Evolutionary conservation across 2,113 vertebrate genomes (phyloP).

Genomic region (Sapajus apella): DNA sequence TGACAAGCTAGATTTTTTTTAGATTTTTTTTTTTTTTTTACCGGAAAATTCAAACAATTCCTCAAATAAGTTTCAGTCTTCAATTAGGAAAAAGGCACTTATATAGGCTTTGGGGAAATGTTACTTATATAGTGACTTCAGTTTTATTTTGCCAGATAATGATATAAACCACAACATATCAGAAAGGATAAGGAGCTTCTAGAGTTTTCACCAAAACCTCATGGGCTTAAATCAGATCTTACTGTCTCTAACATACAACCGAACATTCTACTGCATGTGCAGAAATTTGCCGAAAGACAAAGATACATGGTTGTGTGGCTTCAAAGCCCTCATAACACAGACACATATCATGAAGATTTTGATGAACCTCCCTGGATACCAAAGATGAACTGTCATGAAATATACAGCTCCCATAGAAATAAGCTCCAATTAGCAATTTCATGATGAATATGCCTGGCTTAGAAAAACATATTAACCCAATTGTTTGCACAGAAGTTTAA

Average conservation of each 20-base stretch:
- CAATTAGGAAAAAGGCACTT: conserved; percentile 46
- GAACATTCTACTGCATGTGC: conserved; percentile 12
- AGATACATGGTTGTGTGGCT: conserved; percentile 16
- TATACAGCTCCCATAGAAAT: neutral
- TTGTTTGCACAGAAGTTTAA: neutral
- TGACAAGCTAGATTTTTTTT: conserved; percentile 52
- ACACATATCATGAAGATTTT: conserved; percentile 51
- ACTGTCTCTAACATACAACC: conserved; percentile 5
- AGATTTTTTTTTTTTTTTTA: conserved; percentile 24
- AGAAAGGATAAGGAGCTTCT: conserved; percentile 73
- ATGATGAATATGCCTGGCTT: neutral
- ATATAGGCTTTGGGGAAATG: neutral
- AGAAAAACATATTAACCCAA: conserved; percentile 38
- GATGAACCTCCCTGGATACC: conserved; percentile 17
- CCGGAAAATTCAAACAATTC: conserved; percentile 63
- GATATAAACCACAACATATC: conserved; percentile 35
- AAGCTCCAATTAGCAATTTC: conserved; percentile 43
- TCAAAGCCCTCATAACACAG: conserved; percentile 19
- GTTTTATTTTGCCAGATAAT: conserved; percentile 65
- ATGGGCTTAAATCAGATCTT: conserved; percentile 63
- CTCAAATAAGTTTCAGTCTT: conserved; percentile 70
- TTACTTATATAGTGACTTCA: conserved; percentile 53
- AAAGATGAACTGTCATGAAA: conserved; percentile 36
- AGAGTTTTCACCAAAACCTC: conserved; percentile 67
- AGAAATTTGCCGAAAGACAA: conserved; percentile 57